A percentile compares a stretch with the other conserved stretches of the same genome.
Conservation (phyloP, 37 sponge, comb jelly and placozoan species). For the Geodia barretti region DNA sequence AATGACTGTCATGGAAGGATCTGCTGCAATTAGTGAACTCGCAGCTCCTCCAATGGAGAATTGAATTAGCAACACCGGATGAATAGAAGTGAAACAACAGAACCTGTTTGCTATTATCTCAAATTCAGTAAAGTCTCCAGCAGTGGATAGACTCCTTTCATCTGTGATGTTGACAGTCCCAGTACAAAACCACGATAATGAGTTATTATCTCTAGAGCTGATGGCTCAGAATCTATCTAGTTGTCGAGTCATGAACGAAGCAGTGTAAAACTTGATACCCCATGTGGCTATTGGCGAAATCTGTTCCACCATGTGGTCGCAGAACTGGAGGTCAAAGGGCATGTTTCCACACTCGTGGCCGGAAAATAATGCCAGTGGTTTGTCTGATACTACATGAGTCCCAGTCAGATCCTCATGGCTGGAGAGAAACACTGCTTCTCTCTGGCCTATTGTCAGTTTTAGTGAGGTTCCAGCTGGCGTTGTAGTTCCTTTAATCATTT, state of each 20-base stretch:
- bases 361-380: slow-evolving; percentile 37
- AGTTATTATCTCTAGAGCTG: slow-evolving; percentile 20
- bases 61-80: slow-evolving; percentile 43
- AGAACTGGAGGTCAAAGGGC: slow-evolving; percentile 9
- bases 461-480: not conserved
- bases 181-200: slow-evolving; percentile 1
- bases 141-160: not conserved
- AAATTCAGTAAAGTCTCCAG: slow-evolving; percentile 9
- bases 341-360: slow-evolving; percentile 59
- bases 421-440: not conserved
- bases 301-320: slow-evolving; percentile 53
- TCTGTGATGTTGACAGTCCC: not conserved
- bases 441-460: not conserved
- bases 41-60: slow-evolving; percentile 24
- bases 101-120: not conserved
- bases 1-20: slow-evolving; percentile 46
- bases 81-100: slow-evolving; percentile 26
- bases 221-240: slow-evolving; percentile 26
- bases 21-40: slow-evolving; percentile 22
- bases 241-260: not conserved
- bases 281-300: slow-evolving; percentile 50
- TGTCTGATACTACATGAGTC: slow-evolving; percentile 32
- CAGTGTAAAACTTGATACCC: slow-evolving; percentile 45
- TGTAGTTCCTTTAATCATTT: not conserved
- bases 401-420: slow-evolving; percentile 49